A percentile compares a stretch with the other conserved stretches of the same genome.
phyloP scores from a whole-genome alignment of 2,797 vertebrate genomes.

The Eutrigla gurnardus region DNA sequence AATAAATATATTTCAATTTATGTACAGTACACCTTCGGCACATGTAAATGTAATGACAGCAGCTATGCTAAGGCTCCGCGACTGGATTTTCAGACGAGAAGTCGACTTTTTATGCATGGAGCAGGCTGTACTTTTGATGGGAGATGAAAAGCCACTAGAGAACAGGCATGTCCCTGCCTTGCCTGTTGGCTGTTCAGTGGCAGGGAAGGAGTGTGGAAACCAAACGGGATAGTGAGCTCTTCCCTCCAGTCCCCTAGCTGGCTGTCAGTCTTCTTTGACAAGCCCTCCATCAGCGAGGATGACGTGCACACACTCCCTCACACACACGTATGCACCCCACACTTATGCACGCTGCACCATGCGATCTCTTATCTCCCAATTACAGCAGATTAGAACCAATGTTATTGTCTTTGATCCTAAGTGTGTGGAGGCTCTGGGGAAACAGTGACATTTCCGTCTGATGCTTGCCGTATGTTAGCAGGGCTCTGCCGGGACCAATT shows the following conservation, averaged over 20 bases:
- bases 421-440: constrained; percentile 79
- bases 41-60: constrained; percentile 51
- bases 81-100: constrained; percentile 47
- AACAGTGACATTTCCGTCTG: constrained; percentile 83
- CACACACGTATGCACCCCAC: constrained; percentile 24
- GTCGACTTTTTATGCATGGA: constrained; percentile 52
- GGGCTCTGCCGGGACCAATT: constrained; percentile 84
- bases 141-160: constrained; percentile 28
- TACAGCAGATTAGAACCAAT: constrained; percentile 85
- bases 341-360: constrained; percentile 58
- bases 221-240: constrained; percentile 53
- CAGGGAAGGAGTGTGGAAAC: constrained; percentile 44
- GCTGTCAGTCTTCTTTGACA: constrained; percentile 70
- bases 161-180: constrained; percentile 25
- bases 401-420: constrained; percentile 86
- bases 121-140: constrained; percentile 47
- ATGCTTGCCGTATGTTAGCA: constrained; percentile 79
- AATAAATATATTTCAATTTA: constrained; percentile 12
- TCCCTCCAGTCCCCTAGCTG: constrained; percentile 45
- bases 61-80: constrained; percentile 34
- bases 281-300: constrained; percentile 63
- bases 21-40: constrained; percentile 45
- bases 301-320: constrained; percentile 41
- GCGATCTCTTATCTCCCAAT: constrained; percentile 83
- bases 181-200: constrained; percentile 34